These are phyloP conservation scores for Plumapathes pennacea DNA, from an alignment of 92 coral and sea anemone species.

Conservation along the genomic window DNA sequence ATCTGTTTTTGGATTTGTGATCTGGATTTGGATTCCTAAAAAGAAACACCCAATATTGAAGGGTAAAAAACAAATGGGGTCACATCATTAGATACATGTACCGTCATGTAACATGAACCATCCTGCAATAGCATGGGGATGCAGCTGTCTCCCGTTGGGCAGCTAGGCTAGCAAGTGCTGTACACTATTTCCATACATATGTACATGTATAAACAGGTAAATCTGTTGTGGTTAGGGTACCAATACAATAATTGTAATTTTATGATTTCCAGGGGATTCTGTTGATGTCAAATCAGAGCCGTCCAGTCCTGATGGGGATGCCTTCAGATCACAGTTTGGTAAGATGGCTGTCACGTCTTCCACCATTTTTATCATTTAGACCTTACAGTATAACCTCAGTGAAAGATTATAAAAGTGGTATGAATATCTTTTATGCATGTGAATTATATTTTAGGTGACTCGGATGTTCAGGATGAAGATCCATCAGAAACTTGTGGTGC, in stretches of 20 bases:
- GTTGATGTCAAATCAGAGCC: constrained; percentile 90
- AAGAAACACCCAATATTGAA: no score
- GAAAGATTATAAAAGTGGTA: neutral
- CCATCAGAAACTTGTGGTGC: constrained; percentile 40
- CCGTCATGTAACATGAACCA: no score
- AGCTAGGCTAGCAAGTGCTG: no score
- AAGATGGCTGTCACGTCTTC: constrained; percentile 10
- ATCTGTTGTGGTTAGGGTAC: neutral
- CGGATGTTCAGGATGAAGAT: constrained; percentile 45
- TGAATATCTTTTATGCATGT: neutral
- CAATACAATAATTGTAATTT: neutral
- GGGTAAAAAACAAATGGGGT: no score
- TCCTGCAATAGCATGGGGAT: no score
- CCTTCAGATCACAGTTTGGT: constrained; percentile 32
- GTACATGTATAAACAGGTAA: neutral
- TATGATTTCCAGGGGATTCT: constrained; percentile 20
- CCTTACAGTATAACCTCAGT: neutral
- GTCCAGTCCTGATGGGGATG: constrained; percentile 75
- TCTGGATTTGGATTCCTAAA: no score
- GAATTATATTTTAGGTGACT: neutral
- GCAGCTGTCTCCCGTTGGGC: no score
- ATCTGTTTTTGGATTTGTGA: no score
- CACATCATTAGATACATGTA: no score
- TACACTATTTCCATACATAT: neutral
- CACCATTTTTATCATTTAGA: neutral